phyloP scores from a whole-genome alignment of 2,113 vertebrate genomes.

The Phoenicopterus ruber region DNA sequence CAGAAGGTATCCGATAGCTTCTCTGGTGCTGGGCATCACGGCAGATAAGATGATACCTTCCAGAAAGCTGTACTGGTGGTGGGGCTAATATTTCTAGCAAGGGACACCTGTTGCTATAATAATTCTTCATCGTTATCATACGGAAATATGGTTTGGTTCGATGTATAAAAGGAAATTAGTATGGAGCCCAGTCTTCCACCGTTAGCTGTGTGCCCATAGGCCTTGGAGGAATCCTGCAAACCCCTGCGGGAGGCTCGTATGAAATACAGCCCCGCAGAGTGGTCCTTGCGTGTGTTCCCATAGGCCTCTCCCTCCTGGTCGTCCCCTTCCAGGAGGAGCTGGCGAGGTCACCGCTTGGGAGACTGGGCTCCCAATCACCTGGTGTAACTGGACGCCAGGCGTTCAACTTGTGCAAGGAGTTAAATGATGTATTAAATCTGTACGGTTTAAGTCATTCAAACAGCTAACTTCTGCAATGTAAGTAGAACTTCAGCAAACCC shows the following conservation, averaged over 20 bases:
- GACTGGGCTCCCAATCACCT: neutral
- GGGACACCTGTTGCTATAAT: neutral
- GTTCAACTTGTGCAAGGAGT: neutral
- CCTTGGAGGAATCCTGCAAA: neutral
- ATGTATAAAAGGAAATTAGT: neutral
- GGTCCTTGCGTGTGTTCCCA: accelerated
- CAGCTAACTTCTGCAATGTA: neutral
- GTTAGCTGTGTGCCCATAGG: accelerated
- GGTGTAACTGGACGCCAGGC: neutral
- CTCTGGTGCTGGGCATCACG: neutral
- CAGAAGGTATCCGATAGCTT: neutral
- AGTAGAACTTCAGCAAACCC: neutral
- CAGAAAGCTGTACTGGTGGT: neutral
- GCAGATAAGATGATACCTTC: neutral
- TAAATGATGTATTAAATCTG: neutral
- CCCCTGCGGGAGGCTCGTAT: neutral
- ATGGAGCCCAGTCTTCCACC: accelerated
- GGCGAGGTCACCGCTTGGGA: neutral
- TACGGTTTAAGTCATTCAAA: neutral
- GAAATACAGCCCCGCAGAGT: neutral
- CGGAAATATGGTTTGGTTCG: neutral
- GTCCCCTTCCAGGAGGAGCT: neutral
- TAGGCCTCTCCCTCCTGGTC: neutral
- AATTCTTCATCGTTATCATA: neutral
- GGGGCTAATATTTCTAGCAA: neutral